A percentile compares a stretch with the other conserved stretches of the same genome.
phyloP scores from a whole-genome alignment of 2,888 invertebrate species.

The Thymelicus lineola region DNA sequence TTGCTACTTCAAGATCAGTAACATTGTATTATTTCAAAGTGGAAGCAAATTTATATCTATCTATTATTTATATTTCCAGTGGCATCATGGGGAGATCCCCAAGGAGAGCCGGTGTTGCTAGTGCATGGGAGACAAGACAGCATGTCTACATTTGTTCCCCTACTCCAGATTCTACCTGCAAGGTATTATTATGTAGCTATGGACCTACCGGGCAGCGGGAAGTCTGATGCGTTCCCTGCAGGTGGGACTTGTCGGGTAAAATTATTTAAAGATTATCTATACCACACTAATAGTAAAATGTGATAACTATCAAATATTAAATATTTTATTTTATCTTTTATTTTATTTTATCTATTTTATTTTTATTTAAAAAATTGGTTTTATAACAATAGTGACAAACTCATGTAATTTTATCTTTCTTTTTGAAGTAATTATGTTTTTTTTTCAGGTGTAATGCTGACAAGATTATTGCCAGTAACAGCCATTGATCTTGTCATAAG shows the following conservation, averaged over 20 bases:
- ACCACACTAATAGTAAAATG: no score
- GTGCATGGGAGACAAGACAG: conserved; percentile 88
- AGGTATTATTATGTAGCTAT: conserved; percentile 64
- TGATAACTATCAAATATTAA: no score
- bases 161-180: conserved; percentile 80
- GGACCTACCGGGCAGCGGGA: conserved; percentile 87
- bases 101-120: conserved; percentile 80
- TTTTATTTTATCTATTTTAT: no score
- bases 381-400: no score
- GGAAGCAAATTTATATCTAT: no score
- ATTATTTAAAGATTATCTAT: neutral
- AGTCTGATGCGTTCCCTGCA: conserved; percentile 80
- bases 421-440: neutral
- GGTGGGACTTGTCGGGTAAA: conserved; percentile 50
- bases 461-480: conserved; percentile 67
- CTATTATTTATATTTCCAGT: conserved; percentile 63
- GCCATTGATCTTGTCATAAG: conserved; percentile 59
- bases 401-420: neutral
- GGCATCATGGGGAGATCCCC: conserved; percentile 83
- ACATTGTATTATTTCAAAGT: no score
- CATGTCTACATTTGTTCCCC: conserved; percentile 83
- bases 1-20: no score
- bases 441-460: conserved; percentile 60
- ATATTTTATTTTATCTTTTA: no score
- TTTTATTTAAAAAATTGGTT: no score